Base-by-base conservation (phyloP, 2,888 invertebrate species). In the Andrena praecox region DNA sequence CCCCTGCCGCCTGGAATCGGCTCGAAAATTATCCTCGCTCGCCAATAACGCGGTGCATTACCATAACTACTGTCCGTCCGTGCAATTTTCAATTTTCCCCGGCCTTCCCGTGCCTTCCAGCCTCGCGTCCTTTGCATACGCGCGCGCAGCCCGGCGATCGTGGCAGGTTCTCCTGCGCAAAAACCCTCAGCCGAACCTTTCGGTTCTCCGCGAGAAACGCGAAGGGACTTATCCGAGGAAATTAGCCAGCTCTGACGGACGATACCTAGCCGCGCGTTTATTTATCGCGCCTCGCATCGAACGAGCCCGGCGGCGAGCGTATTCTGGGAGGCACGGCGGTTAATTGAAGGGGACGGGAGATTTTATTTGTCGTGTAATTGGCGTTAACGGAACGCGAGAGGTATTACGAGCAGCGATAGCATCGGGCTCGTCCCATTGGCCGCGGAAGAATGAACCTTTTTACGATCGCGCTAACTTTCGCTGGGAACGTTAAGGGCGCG, bases 41-140 rank as follows among this genome's bases (percentile, higher is more conserved):
- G 77, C 71, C 76, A 72, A 78, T 85, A 83, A 83, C 80, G 74
- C 72, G 60, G 56, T 60, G 63, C 62, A 87, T 87, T 85, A 81
- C 70, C 69, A 72, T 80, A 81, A 87, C 80, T 62, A 62, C 72
- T 68, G 77, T 73, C 73, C 48, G 70, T 67, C 76, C 50, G 71
- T 67, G 83, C 83, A 87, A 87, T 87, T 87, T 85, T 83, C 83
- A 87, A 87, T 87, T 87, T 80, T 56, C 64, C 69, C 80, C 71
- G 72, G 60, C 77, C 62, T 88, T 73, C 76, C 80, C 81, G 54
- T 29, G 33, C 66, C 48, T 35, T 35, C 59, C 20, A 48, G 66
- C 69, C 54, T 5, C 16, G 20, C 24, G 62, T 42, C 63, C 62
- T 71, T 24, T n/a, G 42, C 56, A 24, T 24, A 27, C 29, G 50